phyloP scores from a whole-genome alignment of 92 coral and sea anemone species.

The Parazoanthus darwini region DNA sequence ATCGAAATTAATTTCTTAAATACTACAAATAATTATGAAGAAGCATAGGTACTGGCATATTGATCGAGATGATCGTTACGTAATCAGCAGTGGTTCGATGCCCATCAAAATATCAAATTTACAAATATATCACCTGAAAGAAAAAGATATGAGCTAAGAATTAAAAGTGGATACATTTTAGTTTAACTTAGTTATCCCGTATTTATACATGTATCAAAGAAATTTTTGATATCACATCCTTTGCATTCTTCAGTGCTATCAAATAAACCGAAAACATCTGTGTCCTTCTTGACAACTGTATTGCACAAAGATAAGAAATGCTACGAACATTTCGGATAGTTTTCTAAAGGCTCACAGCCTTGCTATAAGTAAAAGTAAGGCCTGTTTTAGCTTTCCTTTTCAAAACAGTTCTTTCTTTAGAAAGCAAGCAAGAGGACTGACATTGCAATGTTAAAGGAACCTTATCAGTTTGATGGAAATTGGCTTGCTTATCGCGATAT shows the following conservation, averaged over 20 bases:
- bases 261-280: background rate
- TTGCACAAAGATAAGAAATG: background rate
- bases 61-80: too few relatives aligned
- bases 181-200: too few relatives aligned
- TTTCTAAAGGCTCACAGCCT: background rate
- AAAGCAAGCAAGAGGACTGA: background rate
- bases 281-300: background rate
- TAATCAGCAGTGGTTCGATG: too few relatives aligned
- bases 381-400: too few relatives aligned
- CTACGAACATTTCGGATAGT: background rate
- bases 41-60: too few relatives aligned
- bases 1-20: too few relatives aligned
- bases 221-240: background rate
- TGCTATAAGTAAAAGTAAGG: background rate
- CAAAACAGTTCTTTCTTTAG: background rate
- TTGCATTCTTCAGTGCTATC: background rate
- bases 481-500: background rate
- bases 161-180: too few relatives aligned
- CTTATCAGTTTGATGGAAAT: background rate
- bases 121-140: too few relatives aligned
- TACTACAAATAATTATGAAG: too few relatives aligned
- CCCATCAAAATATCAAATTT: too few relatives aligned
- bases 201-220: too few relatives aligned
- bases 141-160: too few relatives aligned
- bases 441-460: background rate